A percentile compares a stretch with the other conserved stretches of the same genome.
Evolutionary conservation across 2,888 invertebrate genomes (phyloP).

Genomic region (Scaptomyza caliginosa): DNA sequence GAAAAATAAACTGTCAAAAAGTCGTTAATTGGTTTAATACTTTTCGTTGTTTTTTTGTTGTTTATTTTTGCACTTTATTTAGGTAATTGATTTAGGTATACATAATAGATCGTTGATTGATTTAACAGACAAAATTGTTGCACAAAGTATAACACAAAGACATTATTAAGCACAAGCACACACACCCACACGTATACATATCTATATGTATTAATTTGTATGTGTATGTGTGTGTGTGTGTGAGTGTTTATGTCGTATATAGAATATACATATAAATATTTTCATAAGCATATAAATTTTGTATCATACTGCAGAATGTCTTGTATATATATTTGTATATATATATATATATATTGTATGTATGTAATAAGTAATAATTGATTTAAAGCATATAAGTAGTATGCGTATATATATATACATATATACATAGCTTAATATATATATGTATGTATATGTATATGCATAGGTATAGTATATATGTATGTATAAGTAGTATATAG

Average conservation of each 20-base stretch:
- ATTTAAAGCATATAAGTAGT: constrained; percentile 58
- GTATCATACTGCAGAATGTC: constrained; percentile 68
- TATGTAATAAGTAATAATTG: constrained; percentile 53
- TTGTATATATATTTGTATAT: constrained; percentile 40
- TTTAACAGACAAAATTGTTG: constrained; percentile 67
- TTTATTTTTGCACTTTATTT: constrained; percentile 71
- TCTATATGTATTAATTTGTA: neutral
- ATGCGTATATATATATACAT: constrained; percentile 40
- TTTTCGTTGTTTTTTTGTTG: constrained; percentile 28
- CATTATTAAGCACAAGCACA: constrained; percentile 24
- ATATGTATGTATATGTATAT: constrained; percentile 41
- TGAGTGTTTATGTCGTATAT: constrained; percentile 21
- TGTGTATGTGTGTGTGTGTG: neutral
- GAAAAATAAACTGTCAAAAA: constrained; percentile 1
- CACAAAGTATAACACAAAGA: constrained; percentile 65
- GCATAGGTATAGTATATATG: constrained; percentile 29
- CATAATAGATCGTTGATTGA: constrained; percentile 66
- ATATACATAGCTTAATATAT: constrained; percentile 27
- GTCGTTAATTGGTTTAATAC: constrained; percentile 42
- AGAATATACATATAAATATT: constrained; percentile 44
- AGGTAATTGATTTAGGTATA: constrained; percentile 74
- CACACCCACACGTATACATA: constrained; percentile 9
- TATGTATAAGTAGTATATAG: constrained; percentile 60
- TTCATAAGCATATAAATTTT: constrained; percentile 51
- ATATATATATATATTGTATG: constrained; percentile 22